Conservation (phyloP, 2,113 vertebrate species). For the Scomber scombrus region DNA sequence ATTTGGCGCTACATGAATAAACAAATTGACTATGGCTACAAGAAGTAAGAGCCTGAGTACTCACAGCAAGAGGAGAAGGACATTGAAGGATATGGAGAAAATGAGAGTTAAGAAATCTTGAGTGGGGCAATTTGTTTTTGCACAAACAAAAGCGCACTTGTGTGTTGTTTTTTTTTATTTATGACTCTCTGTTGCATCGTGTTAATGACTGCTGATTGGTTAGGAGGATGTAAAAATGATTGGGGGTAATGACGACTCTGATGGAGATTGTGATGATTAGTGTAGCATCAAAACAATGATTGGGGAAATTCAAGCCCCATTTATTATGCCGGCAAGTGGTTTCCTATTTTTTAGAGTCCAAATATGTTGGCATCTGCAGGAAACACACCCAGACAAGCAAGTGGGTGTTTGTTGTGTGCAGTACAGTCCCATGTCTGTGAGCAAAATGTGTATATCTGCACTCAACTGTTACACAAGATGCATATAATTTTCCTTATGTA, state of each 20-base stretch:
- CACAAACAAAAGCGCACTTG: background rate
- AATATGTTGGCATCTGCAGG: background rate
- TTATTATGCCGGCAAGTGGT: background rate
- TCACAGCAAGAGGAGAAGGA: background rate
- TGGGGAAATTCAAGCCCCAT: conserved; percentile 2
- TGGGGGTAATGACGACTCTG: conserved; percentile 15
- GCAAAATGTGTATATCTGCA: background rate
- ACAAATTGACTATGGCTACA: too few relatives aligned
- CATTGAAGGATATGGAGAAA: background rate
- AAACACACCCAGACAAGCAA: too few relatives aligned
- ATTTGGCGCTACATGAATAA: background rate
- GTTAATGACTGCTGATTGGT: conserved; percentile 24
- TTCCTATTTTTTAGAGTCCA: conserved; percentile 25
- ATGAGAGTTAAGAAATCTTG: background rate
- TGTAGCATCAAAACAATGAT: conserved; percentile 15
- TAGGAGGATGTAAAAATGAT: background rate
- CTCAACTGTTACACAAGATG: background rate
- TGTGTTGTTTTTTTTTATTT: too few relatives aligned
- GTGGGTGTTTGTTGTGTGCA: background rate
- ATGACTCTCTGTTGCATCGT: background rate
- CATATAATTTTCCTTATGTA: background rate
- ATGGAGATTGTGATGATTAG: conserved; percentile 39
- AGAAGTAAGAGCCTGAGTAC: background rate
- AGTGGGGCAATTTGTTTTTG: background rate
- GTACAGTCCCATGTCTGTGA: background rate